These are phyloP conservation scores for Zaprionus africanus DNA, from an alignment of 1,140 invertebrate genomes.

Conservation along the genomic window DNA sequence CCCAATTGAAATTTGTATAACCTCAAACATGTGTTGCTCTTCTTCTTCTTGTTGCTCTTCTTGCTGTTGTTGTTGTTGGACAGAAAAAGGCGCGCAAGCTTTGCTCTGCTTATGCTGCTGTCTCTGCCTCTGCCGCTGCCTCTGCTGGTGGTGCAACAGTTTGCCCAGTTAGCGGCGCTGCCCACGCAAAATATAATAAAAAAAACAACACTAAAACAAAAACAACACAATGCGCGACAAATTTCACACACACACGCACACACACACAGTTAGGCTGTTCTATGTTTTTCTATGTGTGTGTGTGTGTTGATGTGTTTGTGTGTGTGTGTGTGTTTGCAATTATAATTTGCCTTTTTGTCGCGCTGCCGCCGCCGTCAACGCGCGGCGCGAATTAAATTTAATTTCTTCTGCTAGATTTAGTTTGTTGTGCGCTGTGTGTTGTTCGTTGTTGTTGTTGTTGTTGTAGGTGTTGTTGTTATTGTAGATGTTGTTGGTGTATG, in stretches of 20 bases:
- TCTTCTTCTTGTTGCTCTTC: conserved; percentile 4
- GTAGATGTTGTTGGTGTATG: not conserved
- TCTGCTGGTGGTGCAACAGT: conserved; percentile 39
- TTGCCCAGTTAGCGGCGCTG: conserved; percentile 12
- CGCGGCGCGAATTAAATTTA: conserved; percentile 42
- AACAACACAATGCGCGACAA: conserved; percentile 13
- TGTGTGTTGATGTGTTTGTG: not conserved
- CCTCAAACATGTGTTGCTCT: conserved; percentile 35
- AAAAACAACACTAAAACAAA: conserved; percentile 9
- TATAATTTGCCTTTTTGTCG: conserved; percentile 43
- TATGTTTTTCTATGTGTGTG: not conserved
- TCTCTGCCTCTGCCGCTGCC: not conserved
- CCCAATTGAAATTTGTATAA: conserved; percentile 41
- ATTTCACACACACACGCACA: conserved; percentile 8
- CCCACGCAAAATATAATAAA: conserved; percentile 23
- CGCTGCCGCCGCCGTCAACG: conserved; percentile 16
- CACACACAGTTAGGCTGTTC: not conserved
- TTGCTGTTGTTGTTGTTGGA: conserved; percentile 1
- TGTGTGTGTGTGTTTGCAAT: conserved; percentile 24
- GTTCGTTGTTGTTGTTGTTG: not conserved
- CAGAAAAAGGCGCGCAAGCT: conserved; percentile 43
- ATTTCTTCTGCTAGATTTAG: conserved; percentile 31
- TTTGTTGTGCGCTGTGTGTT: conserved; percentile 5
- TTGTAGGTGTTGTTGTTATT: not conserved
- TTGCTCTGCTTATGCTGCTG: not conserved